phyloP scores from a whole-genome alignment of 2,797 vertebrate genomes.

The Typhlichthys subterraneus region DNA sequence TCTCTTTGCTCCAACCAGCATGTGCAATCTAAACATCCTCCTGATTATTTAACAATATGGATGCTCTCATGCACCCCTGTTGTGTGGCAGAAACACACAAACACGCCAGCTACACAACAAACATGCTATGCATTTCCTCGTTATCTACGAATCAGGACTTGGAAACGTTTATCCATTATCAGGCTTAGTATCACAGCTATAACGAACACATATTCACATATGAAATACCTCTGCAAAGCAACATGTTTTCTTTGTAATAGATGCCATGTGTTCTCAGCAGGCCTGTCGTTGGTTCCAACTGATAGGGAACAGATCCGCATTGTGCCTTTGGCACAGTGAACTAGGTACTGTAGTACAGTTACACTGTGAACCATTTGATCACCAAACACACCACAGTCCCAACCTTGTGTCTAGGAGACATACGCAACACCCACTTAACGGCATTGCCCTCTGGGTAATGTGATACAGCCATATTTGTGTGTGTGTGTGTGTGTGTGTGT shows the following conservation, averaged over 20 bases:
- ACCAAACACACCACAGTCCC: slow-evolving; percentile 47
- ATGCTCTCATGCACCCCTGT: slow-evolving; percentile 43
- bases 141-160: slow-evolving; percentile 16
- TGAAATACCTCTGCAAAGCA: slow-evolving; percentile 7
- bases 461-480: slow-evolving; percentile 22
- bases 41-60: slow-evolving; percentile 70
- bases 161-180: slow-evolving; percentile 7
- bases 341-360: slow-evolving; percentile 45
- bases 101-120: slow-evolving; percentile 45
- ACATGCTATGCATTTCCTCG: slow-evolving; percentile 27
- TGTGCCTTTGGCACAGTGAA: slow-evolving; percentile 45
- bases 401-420: slow-evolving; percentile 38
- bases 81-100: slow-evolving; percentile 50
- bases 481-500: slow-evolving; percentile 9
- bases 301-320: slow-evolving; percentile 46
- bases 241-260: slow-evolving; percentile 27
- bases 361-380: slow-evolving; percentile 40
- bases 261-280: slow-evolving; percentile 23
- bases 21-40: slow-evolving; percentile 71
- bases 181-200: slow-evolving; percentile 12
- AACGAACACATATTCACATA: slow-evolving; percentile 15
- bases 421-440: slow-evolving; percentile 51
- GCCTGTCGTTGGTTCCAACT: slow-evolving; percentile 7
- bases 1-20: slow-evolving; percentile 65
- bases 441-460: slow-evolving; percentile 54